phyloP scores from a whole-genome alignment of 2,113 vertebrate species.

The Lycaon pictus region DNA sequence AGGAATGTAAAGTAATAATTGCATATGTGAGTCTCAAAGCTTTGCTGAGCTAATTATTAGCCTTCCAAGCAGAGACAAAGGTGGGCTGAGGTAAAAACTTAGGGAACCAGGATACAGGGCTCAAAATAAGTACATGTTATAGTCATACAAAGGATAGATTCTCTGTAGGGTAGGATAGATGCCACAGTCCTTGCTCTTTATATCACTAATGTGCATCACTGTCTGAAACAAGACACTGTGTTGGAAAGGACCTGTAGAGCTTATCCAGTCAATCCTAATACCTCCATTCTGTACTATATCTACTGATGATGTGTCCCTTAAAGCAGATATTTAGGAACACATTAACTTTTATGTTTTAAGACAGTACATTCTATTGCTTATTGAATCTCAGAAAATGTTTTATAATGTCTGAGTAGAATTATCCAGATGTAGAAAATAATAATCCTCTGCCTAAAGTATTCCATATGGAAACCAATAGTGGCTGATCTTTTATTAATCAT shows the following conservation, averaged over 20 bases:
- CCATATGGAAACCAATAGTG: neutral
- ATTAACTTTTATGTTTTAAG: neutral
- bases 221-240: neutral
- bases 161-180: neutral
- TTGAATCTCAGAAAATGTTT: neutral
- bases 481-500: slow-evolving; percentile 32
- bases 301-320: rapidly evolving
- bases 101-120: neutral
- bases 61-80: neutral
- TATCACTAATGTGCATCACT: neutral
- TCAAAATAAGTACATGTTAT: neutral
- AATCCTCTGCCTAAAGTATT: neutral
- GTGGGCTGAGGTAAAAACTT: slow-evolving; percentile 21
- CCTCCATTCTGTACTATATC: neutral
- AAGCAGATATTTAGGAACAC: slow-evolving; percentile 10
- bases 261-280: neutral
- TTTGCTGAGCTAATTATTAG: neutral
- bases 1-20: neutral
- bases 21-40: neutral
- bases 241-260: neutral
- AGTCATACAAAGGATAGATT: neutral
- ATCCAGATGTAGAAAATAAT: neutral
- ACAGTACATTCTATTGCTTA: neutral
- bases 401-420: neutral
- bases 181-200: neutral